These are phyloP conservation scores for Erethizon dorsatum DNA, from an alignment of 2,797 vertebrate species.

Conservation along the genomic window DNA sequence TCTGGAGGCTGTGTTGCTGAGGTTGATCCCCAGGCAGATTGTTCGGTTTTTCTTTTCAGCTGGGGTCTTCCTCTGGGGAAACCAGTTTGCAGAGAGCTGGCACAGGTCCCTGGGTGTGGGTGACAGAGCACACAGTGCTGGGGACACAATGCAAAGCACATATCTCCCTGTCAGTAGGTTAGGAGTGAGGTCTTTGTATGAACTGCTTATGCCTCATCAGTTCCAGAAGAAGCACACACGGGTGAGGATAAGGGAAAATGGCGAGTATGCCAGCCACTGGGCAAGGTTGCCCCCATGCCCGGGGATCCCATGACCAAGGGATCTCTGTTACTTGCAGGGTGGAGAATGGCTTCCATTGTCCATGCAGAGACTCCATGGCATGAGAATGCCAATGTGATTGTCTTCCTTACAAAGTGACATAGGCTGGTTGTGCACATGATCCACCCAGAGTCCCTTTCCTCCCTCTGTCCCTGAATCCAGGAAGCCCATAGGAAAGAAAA, in stretches of 20 bases:
- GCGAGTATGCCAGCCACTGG: no score
- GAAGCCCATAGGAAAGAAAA: not conserved
- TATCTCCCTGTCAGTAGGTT: fast-evolving
- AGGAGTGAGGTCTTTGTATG: not conserved
- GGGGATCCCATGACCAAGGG: fast-evolving
- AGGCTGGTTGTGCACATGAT: not conserved
- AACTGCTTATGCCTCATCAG: no score
- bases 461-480: not conserved
- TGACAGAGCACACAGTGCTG: not conserved
- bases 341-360: not conserved
- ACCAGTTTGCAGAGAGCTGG: not conserved
- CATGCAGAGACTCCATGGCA: fast-evolving
- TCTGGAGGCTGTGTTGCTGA: not conserved
- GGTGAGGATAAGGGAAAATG: not conserved
- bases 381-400: not conserved
- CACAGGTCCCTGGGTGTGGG: not conserved
- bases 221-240: not conserved
- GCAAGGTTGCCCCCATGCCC: not conserved
- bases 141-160: not conserved
- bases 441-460: not conserved
- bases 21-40: not conserved
- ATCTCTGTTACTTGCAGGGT: not conserved
- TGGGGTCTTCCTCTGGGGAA: not conserved
- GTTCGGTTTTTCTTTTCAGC: not conserved
- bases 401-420: not conserved